Conservation (phyloP, 2,113 vertebrate genomes). For the Suncus etruscus region DNA sequence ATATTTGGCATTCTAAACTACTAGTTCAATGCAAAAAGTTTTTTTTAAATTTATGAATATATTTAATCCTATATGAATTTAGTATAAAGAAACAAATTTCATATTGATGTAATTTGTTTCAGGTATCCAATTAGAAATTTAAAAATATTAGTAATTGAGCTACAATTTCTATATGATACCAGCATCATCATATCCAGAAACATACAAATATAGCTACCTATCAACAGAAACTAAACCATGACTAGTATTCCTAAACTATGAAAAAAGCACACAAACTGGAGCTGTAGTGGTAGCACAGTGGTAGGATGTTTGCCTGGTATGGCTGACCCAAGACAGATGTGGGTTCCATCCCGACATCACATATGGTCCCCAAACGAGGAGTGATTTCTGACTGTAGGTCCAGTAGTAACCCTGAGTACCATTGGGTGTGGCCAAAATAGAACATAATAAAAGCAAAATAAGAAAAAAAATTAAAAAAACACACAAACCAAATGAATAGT, state of each 20-base stretch:
- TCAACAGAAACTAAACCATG: constrained; percentile 42
- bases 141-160: constrained; percentile 21
- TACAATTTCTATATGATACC: constrained; percentile 67
- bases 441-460: too few species aligned
- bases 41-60: constrained; percentile 34
- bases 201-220: constrained; percentile 21
- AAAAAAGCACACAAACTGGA: background rate
- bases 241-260: constrained; percentile 31
- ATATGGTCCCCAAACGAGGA: too few species aligned
- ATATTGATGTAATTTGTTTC: constrained; percentile 9
- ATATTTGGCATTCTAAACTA: constrained; percentile 23
- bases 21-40: background rate
- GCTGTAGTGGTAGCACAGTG: too few species aligned
- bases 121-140: constrained; percentile 55
- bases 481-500: constrained; percentile 40
- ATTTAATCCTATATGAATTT: background rate
- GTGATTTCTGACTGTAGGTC: too few species aligned
- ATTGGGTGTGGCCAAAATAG: too few species aligned
- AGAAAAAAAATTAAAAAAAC: too few species aligned
- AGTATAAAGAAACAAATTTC: constrained; percentile 47
- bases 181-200: constrained; percentile 56
- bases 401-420: too few species aligned
- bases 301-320: too few species aligned
- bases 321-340: too few species aligned
- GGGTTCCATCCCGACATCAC: too few species aligned